These are phyloP conservation scores for Meriones unguiculatus DNA, from an alignment of 2,113 vertebrate species.

Conservation along the genomic window DNA sequence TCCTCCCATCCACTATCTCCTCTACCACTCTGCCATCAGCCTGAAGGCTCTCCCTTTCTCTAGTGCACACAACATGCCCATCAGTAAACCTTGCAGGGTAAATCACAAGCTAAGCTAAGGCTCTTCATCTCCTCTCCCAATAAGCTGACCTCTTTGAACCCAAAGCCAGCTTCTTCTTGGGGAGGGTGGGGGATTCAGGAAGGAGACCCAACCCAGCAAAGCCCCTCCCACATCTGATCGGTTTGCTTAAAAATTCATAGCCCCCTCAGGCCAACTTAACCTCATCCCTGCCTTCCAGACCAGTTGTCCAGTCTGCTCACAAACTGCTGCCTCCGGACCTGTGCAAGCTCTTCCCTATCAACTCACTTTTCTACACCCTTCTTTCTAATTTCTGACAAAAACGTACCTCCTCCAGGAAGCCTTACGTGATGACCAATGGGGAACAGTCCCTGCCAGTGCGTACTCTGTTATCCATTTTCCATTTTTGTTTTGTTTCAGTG, in stretches of 20 bases:
- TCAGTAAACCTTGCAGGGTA: neutral
- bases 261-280: neutral
- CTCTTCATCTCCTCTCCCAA: too few species aligned
- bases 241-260: neutral
- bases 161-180: neutral
- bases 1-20: too few species aligned
- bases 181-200: neutral
- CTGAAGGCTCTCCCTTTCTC: neutral
- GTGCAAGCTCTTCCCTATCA: too few species aligned
- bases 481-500: neutral
- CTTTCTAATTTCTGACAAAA: neutral
- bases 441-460: neutral
- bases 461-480: fast-evolving
- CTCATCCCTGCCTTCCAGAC: neutral
- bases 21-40: neutral
- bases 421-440: fast-evolving
- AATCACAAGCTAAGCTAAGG: neutral
- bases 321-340: neutral
- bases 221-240: neutral
- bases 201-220: neutral
- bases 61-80: fast-evolving
- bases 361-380: neutral
- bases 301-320: neutral
- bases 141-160: fast-evolving
- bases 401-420: neutral